A percentile compares a stretch with the other conserved stretches of the same genome.
These are phyloP conservation scores for Frieseomelitta varia DNA, from an alignment of 1,140 invertebrate species.

Conservation along the genomic window DNA sequence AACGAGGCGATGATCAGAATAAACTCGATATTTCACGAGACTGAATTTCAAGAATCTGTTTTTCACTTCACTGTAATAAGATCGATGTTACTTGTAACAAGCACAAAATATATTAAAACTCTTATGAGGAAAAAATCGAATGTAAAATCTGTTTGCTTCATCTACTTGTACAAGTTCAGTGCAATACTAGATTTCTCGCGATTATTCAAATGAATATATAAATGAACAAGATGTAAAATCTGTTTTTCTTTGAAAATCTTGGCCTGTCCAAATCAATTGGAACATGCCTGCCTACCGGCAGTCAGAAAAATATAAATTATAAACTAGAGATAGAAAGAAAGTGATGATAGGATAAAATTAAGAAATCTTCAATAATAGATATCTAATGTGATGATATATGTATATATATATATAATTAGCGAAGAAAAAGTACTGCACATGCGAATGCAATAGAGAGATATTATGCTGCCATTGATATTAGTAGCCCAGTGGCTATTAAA, in stretches of 20 bases:
- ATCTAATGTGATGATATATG: conserved; percentile 51
- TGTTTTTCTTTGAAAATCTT: background rate
- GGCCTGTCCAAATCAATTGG: background rate
- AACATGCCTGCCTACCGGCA: conserved; percentile 35
- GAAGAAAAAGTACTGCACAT: conserved; percentile 5
- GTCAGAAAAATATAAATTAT: conserved; percentile 19
- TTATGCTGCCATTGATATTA: conserved; percentile 64
- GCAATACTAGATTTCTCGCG: background rate
- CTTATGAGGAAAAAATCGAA: background rate
- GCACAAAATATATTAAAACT: conserved; percentile 11
- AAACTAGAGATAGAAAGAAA: conserved; percentile 39
- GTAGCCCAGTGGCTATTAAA: conserved; percentile 57
- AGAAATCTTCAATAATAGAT: conserved; percentile 30
- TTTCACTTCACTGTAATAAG: background rate
- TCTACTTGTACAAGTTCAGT: conserved; percentile 1
- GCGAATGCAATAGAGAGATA: conserved; percentile 44
- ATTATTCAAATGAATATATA: background rate
- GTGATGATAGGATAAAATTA: conserved; percentile 37
- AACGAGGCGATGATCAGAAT: background rate
- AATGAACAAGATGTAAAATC: conserved; percentile 10
- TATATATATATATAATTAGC: background rate
- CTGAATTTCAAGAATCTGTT: background rate
- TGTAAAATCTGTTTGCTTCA: background rate
- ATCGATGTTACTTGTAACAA: conserved; percentile 5
- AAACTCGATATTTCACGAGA: background rate